phyloP scores from a whole-genome alignment of 2,888 invertebrate genomes.

The Geotrupes spiniger region DNA sequence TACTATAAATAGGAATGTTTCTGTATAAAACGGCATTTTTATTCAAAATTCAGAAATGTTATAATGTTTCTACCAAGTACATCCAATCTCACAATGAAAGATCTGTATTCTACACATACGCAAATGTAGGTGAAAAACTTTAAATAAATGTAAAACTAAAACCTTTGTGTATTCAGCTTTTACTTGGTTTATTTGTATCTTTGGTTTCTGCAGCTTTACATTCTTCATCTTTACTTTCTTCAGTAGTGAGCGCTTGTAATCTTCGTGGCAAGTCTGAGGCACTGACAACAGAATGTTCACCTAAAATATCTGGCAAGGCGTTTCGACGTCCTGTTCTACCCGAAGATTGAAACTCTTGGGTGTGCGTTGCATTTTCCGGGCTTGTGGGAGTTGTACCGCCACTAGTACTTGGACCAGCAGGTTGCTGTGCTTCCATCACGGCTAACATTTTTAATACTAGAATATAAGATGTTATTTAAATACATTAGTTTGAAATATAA shows the following conservation, averaged over 20 bases:
- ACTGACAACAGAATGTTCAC: conserved; percentile 67
- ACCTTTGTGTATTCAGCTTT: conserved; percentile 30
- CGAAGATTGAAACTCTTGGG: conserved; percentile 73
- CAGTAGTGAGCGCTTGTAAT: conserved; percentile 68
- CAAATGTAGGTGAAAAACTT: conserved; percentile 8
- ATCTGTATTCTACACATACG: conserved; percentile 6
- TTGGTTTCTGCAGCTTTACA: conserved; percentile 29
- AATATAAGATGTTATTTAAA: no score
- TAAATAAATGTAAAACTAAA: conserved; percentile 4
- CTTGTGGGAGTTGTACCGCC: conserved; percentile 25
- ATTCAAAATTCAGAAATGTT: no score
- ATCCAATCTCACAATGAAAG: no score
- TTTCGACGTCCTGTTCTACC: conserved; percentile 86
- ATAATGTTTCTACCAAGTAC: no score
- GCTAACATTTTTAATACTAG: conserved; percentile 50
- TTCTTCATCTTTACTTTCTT: conserved; percentile 52
- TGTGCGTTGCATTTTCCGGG: conserved; percentile 34
- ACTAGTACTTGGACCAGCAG: conserved; percentile 32
- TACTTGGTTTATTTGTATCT: conserved; percentile 32
- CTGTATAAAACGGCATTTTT: no score
- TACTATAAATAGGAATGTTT: no score
- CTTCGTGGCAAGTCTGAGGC: conserved; percentile 76
- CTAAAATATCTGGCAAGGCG: conserved; percentile 81
- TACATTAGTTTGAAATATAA: no score
- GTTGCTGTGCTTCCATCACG: conserved; percentile 47